Conservation (phyloP, 2,888 invertebrate species). For the Serripes groenlandicus region DNA sequence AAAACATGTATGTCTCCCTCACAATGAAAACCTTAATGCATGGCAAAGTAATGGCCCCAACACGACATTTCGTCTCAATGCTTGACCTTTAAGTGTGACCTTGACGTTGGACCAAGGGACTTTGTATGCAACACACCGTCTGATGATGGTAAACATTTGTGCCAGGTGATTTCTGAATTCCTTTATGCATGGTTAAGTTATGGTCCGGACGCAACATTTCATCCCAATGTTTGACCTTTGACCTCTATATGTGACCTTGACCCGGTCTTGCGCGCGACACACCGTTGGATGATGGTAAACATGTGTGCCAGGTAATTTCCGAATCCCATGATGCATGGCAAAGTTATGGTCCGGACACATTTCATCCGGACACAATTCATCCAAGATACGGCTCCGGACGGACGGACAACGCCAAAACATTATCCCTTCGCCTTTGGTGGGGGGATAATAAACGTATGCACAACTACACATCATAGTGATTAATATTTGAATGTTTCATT, state of each 20-base stretch:
- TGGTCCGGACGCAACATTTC: neutral
- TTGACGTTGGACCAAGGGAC: neutral
- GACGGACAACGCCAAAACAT: neutral
- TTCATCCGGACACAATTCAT: too few relatives aligned
- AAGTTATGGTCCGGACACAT: neutral
- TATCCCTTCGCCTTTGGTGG: too few relatives aligned
- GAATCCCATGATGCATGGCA: neutral
- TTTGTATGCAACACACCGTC: neutral
- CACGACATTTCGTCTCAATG: too few relatives aligned
- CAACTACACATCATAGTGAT: too few relatives aligned
- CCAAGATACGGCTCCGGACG: too few relatives aligned
- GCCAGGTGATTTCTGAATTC: neutral
- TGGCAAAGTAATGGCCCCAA: too few relatives aligned
- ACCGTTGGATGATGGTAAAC: neutral
- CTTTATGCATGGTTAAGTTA: neutral
- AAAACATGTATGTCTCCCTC: too few relatives aligned
- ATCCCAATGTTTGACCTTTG: too few relatives aligned
- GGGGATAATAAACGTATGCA: too few relatives aligned
- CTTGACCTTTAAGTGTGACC: too few relatives aligned
- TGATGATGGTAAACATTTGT: neutral
- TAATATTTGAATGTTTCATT: too few relatives aligned
- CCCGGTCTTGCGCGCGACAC: neutral
- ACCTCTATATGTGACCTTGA: neutral
- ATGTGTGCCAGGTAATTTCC: neutral
- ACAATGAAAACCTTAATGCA: too few relatives aligned